Conservation (phyloP, 1,140 invertebrate species). For the Leptopilina clavipes region DNA sequence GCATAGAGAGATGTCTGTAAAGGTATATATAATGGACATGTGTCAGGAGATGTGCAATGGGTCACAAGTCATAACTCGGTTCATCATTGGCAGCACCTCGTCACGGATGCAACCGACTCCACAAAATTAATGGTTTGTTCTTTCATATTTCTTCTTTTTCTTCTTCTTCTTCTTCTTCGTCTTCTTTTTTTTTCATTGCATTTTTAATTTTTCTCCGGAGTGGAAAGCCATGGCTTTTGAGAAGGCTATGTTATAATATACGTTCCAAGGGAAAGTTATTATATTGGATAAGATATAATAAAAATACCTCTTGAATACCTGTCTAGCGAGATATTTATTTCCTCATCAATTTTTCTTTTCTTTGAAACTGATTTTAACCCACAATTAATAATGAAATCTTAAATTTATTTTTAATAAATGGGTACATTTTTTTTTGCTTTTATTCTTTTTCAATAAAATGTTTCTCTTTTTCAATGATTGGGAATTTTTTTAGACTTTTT, state of each 20-base stretch:
- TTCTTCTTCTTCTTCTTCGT: not conserved
- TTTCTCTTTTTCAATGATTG: not conserved
- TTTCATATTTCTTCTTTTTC: slow-evolving; percentile 60
- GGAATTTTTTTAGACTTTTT: too few species aligned
- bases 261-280: not conserved
- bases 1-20: slow-evolving; percentile 49
- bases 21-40: slow-evolving; percentile 50
- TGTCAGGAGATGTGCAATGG: slow-evolving; percentile 58
- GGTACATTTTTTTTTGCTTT: not conserved
- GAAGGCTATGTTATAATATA: not conserved
- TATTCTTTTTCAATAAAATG: not conserved
- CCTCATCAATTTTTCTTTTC: not conserved
- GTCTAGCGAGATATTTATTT: slow-evolving; percentile 26
- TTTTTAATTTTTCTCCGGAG: slow-evolving; percentile 56
- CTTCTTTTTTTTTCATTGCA: slow-evolving; percentile 41
- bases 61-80: slow-evolving; percentile 62
- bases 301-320: slow-evolving; percentile 4
- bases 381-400: not conserved
- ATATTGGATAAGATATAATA: not conserved
- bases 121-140: slow-evolving; percentile 65
- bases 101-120: slow-evolving; percentile 61
- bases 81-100: slow-evolving; percentile 61
- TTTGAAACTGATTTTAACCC: not conserved
- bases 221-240: slow-evolving; percentile 41
- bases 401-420: not conserved